Base-by-base conservation (phyloP, 37 sponge, comb jelly and placozoan species). In the Eunapius fragilis region DNA sequence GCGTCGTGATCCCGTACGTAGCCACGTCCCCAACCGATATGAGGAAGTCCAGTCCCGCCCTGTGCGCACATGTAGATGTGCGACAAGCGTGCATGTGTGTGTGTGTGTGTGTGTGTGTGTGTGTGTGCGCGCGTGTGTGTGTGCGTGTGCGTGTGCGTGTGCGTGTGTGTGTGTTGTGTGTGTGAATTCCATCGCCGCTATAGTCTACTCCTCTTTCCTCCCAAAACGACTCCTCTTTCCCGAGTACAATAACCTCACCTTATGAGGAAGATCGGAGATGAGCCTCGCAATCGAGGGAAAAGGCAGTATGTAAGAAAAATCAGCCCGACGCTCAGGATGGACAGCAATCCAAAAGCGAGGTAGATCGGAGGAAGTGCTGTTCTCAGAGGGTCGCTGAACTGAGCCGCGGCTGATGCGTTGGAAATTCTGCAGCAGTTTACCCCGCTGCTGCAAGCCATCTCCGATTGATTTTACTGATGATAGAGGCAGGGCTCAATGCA, bases 251-350 rank as follows among this genome's bases (percentile, higher is more conserved):
- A n/a, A 25, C 19, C 33, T 77, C 25, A 96, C 96, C 96, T 88
- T 71, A 49, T 79, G 12, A 96, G 76, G 22, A 96, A 86, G 3
- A 93, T 85, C 38, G 72, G 49, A 6, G 91, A 78, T n/a, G 91
- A 88, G 35, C 91, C 88, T 0, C 89, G 68, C 67, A 92, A 86
- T 38, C 89, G 48, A 28, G 91, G 93, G 0, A 96, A 37, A 2
- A 69, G 19, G 23, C 58, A 45, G 86, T 91, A 96, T 25, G 89
- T 91, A 38, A 91, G 69, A 70, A 96, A 85, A 38, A 96, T 92
- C 9, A 88, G 49, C 0, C 86, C 19, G n/a, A 89, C 88, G 49
- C 89, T 79, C 22, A 88, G 25, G 0, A 81, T 38, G 2, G 96
- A 96, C 2, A 91, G 69, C 13, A 75, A 10, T 74, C 96, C 91